Conservation (phyloP, 1,140 invertebrate genomes). For the Ridgeia piscesae region DNA sequence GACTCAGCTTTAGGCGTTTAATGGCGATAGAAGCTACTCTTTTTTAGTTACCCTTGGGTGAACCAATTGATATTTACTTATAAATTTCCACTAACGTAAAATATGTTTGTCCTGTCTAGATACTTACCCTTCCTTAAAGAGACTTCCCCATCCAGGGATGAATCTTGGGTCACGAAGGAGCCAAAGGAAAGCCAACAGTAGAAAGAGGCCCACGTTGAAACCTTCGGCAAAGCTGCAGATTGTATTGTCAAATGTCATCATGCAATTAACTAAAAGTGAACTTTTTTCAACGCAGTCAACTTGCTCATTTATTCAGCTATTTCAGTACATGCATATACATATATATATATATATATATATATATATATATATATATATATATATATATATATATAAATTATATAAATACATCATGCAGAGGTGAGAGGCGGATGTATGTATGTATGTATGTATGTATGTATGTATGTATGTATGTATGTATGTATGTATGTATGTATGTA, state of each 20-base stretch:
- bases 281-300: background rate
- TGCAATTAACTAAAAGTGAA: background rate
- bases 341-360: too few relatives aligned
- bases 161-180: slow-evolving; percentile 85
- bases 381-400: too few relatives aligned
- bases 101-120: background rate
- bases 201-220: slow-evolving; percentile 73
- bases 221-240: slow-evolving; percentile 22
- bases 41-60: background rate
- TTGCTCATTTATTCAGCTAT: too few relatives aligned
- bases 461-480: too few relatives aligned
- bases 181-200: slow-evolving; percentile 79
- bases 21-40: too few relatives aligned
- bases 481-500: too few relatives aligned
- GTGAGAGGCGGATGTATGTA: too few relatives aligned
- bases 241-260: background rate
- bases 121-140: slow-evolving; percentile 13
- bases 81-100: background rate
- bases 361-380: too few relatives aligned
- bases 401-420: too few relatives aligned
- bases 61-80: background rate
- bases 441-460: too few relatives aligned
- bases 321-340: too few relatives aligned
- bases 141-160: slow-evolving; percentile 70
- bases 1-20: too few relatives aligned